phyloP scores from a whole-genome alignment of 2,888 invertebrate species.

The Netelia fuscicornis region DNA sequence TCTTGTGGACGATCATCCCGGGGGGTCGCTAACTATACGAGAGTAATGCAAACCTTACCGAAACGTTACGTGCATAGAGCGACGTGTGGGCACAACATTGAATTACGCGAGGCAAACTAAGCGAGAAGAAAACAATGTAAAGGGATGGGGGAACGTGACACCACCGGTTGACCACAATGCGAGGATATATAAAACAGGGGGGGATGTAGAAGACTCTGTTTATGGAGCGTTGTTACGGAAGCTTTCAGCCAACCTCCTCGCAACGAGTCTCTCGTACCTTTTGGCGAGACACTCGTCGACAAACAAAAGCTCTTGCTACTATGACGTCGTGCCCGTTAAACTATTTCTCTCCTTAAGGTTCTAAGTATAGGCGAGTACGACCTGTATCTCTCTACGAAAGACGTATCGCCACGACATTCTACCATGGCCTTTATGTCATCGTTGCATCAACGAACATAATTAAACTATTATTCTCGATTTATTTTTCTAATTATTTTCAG shows the following conservation, averaged over 20 bases:
- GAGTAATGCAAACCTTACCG: background rate
- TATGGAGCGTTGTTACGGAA: background rate
- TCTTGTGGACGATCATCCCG: background rate
- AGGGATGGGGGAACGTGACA: constrained; percentile 31
- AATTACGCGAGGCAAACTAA: background rate
- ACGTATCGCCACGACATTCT: no score
- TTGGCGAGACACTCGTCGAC: background rate
- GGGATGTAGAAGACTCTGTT: background rate
- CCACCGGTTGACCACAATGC: constrained; percentile 13
- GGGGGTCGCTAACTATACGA: background rate
- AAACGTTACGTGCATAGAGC: background rate
- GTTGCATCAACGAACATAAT: background rate
- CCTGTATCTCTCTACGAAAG: background rate
- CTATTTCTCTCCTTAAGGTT: constrained; percentile 46
- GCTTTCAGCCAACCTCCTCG: background rate
- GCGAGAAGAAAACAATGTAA: constrained; percentile 25
- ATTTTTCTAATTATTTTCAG: background rate
- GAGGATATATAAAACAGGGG: background rate
- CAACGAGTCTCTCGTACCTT: background rate
- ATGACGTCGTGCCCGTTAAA: constrained; percentile 34
- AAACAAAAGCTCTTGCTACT: background rate
- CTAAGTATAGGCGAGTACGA: constrained; percentile 50
- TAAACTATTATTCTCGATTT: background rate
- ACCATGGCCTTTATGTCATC: no score
- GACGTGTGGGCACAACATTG: background rate